Conservation (phyloP, 2,113 vertebrate genomes). For the Leptocoma aspasia region DNA sequence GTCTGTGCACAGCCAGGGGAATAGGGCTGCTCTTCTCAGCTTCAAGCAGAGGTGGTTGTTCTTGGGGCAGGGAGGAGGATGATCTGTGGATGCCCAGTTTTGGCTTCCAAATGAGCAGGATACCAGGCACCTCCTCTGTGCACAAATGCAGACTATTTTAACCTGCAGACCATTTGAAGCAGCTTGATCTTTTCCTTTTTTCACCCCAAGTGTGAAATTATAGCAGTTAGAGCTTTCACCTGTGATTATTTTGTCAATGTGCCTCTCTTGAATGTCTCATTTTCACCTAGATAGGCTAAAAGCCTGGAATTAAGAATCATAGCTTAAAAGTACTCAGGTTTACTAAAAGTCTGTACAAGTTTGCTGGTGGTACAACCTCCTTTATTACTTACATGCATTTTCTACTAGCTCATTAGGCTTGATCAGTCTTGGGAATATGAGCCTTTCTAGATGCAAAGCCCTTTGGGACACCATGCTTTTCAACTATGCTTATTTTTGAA, state of each 20-base stretch:
- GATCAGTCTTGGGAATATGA: background rate
- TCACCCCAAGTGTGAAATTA: background rate
- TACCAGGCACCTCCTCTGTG: background rate
- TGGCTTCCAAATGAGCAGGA: background rate
- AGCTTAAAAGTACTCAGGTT: background rate
- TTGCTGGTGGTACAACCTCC: background rate
- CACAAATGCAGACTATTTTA: background rate
- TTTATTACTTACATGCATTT: background rate
- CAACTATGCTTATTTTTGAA: background rate
- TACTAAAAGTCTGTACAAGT: background rate
- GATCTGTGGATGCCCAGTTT: fast-evolving
- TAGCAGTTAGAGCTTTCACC: background rate
- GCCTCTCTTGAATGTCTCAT: background rate
- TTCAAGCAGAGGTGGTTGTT: fast-evolving
- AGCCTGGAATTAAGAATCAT: background rate
- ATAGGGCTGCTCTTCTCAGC: background rate
- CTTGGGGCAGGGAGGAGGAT: background rate
- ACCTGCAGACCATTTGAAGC: fast-evolving
- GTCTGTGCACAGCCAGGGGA: background rate
- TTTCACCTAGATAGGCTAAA: background rate
- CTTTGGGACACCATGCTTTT: background rate
- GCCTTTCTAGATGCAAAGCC: background rate
- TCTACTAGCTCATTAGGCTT: background rate
- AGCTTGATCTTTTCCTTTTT: background rate
- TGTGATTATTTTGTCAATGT: background rate